Conservation (phyloP, 2,797 vertebrate species). For the Epinephelus malabaricus region DNA sequence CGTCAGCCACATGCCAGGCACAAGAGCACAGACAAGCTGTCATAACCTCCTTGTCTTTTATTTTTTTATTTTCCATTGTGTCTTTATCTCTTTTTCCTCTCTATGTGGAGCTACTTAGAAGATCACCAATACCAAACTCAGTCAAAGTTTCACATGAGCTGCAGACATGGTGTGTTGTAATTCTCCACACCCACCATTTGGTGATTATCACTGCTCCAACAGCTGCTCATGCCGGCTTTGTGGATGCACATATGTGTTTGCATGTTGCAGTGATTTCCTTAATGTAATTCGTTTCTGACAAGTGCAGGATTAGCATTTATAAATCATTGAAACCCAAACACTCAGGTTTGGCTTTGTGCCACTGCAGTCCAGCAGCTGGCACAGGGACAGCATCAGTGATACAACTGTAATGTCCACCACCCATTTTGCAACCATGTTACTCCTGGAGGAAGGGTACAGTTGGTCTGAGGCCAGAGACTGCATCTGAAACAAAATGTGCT, state of each 20-base stretch:
- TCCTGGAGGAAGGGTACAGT: not conserved
- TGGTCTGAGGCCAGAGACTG: not conserved
- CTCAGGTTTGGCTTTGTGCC: not conserved
- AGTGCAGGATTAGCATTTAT: constrained; percentile 13
- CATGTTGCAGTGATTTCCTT: constrained; percentile 1
- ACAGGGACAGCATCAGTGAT: not conserved
- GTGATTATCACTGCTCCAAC: constrained; percentile 27
- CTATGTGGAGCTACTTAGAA: not conserved
- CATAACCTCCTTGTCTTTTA: constrained; percentile 1
- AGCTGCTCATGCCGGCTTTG: constrained; percentile 23
- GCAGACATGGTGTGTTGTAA: constrained; percentile 3
- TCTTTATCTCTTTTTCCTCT: not conserved
- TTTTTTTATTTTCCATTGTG: not conserved
- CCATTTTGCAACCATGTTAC: not conserved
- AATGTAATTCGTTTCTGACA: constrained; percentile 1
- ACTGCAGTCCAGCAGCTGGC: not conserved
- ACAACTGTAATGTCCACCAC: not conserved
- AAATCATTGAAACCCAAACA: constrained; percentile 12
- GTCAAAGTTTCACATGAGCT: constrained; percentile 6
- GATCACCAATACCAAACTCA: not conserved
- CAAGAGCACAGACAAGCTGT: constrained; percentile 8
- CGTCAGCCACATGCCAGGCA: constrained; percentile 9
- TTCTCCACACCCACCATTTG: not conserved
- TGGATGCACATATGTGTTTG: constrained; percentile 2
- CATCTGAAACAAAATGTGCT: not conserved